These are phyloP conservation scores for Gymnodraco acuticeps DNA, from an alignment of 2,797 vertebrate genomes.

Conservation along the genomic window DNA sequence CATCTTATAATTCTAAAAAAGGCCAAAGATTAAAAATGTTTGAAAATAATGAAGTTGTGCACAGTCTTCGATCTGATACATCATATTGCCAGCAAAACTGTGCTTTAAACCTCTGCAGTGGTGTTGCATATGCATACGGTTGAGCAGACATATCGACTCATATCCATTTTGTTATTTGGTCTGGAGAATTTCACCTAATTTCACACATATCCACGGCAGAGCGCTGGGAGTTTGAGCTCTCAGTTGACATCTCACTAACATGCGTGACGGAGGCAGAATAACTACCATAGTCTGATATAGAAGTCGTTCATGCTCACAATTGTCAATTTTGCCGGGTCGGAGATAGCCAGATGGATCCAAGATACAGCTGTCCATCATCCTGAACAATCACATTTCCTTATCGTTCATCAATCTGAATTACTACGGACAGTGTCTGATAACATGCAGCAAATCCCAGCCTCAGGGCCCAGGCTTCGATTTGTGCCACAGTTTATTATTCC, in stretches of 20 bases:
- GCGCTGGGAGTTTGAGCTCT: constrained; percentile 58
- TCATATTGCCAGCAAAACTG: not conserved
- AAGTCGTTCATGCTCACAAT: constrained; percentile 65
- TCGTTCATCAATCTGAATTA: constrained; percentile 81
- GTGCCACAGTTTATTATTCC: constrained; percentile 59
- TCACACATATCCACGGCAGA: constrained; percentile 62
- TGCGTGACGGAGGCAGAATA: constrained; percentile 76
- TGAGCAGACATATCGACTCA: constrained; percentile 41
- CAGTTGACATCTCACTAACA: constrained; percentile 80
- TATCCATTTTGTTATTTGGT: constrained; percentile 66
- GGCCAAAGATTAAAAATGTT: constrained; percentile 9
- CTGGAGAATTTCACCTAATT: constrained; percentile 73
- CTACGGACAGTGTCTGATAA: constrained; percentile 69
- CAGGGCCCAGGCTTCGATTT: not conserved
- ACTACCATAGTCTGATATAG: constrained; percentile 73
- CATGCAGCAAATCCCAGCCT: constrained; percentile 63
- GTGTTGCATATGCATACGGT: constrained; percentile 39
- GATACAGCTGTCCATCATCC: constrained; percentile 81
- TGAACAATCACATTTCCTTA: constrained; percentile 77
- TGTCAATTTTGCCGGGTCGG: constrained; percentile 68
- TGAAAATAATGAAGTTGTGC: constrained; percentile 22
- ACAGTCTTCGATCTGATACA: constrained; percentile 32
- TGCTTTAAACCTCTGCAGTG: not conserved
- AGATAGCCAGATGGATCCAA: constrained; percentile 75
- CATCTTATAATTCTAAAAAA: not conserved